These are phyloP conservation scores for Aphelocoma californica DNA, from an alignment of 2,797 vertebrate species.

Conservation along the genomic window DNA sequence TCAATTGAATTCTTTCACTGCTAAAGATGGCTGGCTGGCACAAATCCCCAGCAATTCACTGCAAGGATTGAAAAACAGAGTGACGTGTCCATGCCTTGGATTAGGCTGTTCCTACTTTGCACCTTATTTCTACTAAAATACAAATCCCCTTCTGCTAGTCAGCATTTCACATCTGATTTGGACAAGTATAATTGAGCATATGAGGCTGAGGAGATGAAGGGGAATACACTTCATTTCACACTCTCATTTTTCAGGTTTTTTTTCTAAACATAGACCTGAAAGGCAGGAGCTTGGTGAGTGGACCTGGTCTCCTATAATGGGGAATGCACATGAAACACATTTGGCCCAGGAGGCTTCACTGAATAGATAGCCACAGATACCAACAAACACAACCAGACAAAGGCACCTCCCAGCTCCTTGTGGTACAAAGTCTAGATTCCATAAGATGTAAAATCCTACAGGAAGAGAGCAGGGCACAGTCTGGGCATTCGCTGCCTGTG, in stretches of 20 bases:
- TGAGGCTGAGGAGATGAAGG: background rate
- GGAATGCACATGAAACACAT: background rate
- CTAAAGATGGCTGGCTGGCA: background rate
- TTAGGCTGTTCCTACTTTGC: background rate
- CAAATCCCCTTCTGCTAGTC: background rate
- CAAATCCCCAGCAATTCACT: background rate
- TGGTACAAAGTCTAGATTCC: background rate
- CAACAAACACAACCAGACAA: background rate
- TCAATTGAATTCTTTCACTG: background rate
- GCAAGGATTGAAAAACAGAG: background rate
- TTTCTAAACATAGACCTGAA: background rate
- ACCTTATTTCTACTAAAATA: background rate
- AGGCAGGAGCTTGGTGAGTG: background rate
- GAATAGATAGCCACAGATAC: background rate
- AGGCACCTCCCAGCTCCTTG: background rate
- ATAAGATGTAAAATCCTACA: background rate
- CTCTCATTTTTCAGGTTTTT: background rate
- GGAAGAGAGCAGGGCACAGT: background rate
- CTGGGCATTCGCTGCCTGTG: background rate
- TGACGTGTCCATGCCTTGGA: background rate
- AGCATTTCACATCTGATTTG: background rate
- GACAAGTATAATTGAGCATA: background rate
- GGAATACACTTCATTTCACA: background rate
- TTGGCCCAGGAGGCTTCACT: background rate
- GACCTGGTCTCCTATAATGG: rapidly evolving